Conservation (phyloP, 2,797 vertebrate species). For the Eulemur coronatus region DNA sequence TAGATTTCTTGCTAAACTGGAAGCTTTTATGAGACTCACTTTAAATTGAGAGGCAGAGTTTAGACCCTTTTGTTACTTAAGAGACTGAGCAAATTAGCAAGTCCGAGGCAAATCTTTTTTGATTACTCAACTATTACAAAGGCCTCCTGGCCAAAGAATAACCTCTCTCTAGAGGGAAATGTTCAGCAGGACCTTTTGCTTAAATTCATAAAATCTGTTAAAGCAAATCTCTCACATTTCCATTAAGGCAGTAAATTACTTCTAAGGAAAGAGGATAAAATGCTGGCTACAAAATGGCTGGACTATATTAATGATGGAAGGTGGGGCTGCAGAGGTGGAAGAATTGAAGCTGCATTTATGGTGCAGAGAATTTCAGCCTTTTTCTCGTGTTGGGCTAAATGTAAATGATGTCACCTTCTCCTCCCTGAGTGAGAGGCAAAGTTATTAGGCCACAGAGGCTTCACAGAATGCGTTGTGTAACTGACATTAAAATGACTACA, state of each 20-base stretch:
- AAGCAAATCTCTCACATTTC: conserved; percentile 82
- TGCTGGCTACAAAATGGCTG: conserved; percentile 71
- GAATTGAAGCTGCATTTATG: conserved; percentile 80
- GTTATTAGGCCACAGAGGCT: conserved; percentile 79
- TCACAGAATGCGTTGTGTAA: conserved; percentile 66
- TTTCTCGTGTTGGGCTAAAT: conserved; percentile 82
- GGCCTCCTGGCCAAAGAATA: conserved; percentile 73
- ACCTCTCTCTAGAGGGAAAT: conserved; percentile 67
- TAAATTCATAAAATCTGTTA: conserved; percentile 80
- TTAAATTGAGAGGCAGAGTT: conserved; percentile 67
- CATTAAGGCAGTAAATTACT: conserved; percentile 82
- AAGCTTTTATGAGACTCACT: conserved; percentile 70
- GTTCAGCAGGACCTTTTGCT: conserved; percentile 72
- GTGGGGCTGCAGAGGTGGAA: conserved; percentile 73
- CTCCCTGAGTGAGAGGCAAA: conserved; percentile 77
- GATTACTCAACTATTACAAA: conserved; percentile 77
- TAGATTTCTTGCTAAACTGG: conserved; percentile 63
- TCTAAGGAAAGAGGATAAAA: conserved; percentile 80
- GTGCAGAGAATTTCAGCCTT: conserved; percentile 80
- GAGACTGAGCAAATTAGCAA: conserved; percentile 76
- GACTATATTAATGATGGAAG: conserved; percentile 81
- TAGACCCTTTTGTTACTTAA: conserved; percentile 72
- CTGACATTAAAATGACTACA: conserved; percentile 81
- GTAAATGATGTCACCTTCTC: conserved; percentile 82
- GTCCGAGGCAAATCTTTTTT: conserved; percentile 76